Evolutionary conservation across 1,140 invertebrate genomes (phyloP), one percentile per base, ranked within the genome.

Genomic region (Intoshia linei): DNA sequence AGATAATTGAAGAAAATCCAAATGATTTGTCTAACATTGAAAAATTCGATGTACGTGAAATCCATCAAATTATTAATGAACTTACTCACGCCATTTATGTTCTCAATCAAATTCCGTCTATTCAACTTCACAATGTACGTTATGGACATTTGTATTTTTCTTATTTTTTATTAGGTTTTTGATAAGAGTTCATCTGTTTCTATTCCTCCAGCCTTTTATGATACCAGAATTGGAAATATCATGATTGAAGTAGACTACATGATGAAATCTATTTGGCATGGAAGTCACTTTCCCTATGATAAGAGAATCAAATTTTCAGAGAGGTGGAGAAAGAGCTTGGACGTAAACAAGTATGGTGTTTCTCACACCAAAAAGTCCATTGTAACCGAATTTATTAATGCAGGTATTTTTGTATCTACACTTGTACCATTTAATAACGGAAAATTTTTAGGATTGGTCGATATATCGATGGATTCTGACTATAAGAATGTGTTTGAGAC

Each of bases 211-310:
- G 54, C 52, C 3, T 59, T 55, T 39, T 36, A 48, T 7, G 52
- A 59, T 39, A 57, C 56, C 0, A 42, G 37, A 13, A 34, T 42
- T 10, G 53, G 55, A 11, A 54, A 57, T 39, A 42, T 54, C 11
- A 32, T 59, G 25, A 46, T 49, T 3, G 49, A 42, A 40, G 47
- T 55, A 2, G 55, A 57, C 39, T 57, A 55, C 42, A 55, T 54
- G 52, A 47, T 59, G 43, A 57, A 59, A 40, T 42, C 42, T 2
- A 38, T 59, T 11, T 59, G 56, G 56, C 55, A 59, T 44, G 56
- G 56, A 5, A 49, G 45, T 15, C 52, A 50, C 40, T 47, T 59
- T 34, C 52, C 54, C 1, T 49, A 50, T 38, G 54, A 57, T n/a
- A 56, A 57, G 44, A 33, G 56, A 20, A 47, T 45, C 23, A 57